Evolutionary conservation across 2,797 vertebrate species (phyloP).

Genomic region (Hoplostethus mediterraneus): DNA sequence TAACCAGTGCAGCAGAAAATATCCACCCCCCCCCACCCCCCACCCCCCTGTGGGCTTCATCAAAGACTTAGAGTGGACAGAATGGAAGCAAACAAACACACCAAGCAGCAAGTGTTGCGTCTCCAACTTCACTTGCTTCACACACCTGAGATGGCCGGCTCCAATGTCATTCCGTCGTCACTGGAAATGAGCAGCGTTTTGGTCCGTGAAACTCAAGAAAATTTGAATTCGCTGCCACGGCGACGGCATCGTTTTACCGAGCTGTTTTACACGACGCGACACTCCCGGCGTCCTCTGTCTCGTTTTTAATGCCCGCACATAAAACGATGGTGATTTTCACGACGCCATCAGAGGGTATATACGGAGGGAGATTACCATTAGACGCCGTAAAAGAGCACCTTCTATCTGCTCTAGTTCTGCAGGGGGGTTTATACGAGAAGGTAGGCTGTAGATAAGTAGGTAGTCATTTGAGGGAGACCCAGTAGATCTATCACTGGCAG

Average conservation of each 20-base stretch:
- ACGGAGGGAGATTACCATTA: neutral
- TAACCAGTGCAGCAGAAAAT: neutral
- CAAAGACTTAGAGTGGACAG: constrained; percentile 15
- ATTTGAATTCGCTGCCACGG: too few species aligned
- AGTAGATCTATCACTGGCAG: constrained; percentile 33
- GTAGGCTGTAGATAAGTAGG: constrained; percentile 1
- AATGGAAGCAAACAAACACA: neutral
- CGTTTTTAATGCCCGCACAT: too few species aligned
- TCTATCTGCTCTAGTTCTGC: constrained; percentile 2
- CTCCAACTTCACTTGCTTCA: constrained; percentile 18
- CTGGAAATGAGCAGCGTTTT: neutral
- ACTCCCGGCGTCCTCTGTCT: too few species aligned
- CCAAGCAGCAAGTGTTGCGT: neutral
- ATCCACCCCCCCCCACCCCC: neutral
- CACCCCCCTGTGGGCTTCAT: constrained; percentile 3
- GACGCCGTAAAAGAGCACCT: neutral
- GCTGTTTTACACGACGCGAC: too few species aligned
- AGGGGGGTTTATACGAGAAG: constrained; percentile 10
- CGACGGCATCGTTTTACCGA: too few species aligned
- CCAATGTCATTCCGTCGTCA: neutral
- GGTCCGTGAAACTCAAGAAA: neutral
- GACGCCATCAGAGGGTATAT: too few species aligned
- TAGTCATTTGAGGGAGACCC: constrained; percentile 7
- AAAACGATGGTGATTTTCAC: too few species aligned
- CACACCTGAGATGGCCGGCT: neutral